phyloP scores from a whole-genome alignment of 2,888 invertebrate genomes.

The Amphipyra berbera region DNA sequence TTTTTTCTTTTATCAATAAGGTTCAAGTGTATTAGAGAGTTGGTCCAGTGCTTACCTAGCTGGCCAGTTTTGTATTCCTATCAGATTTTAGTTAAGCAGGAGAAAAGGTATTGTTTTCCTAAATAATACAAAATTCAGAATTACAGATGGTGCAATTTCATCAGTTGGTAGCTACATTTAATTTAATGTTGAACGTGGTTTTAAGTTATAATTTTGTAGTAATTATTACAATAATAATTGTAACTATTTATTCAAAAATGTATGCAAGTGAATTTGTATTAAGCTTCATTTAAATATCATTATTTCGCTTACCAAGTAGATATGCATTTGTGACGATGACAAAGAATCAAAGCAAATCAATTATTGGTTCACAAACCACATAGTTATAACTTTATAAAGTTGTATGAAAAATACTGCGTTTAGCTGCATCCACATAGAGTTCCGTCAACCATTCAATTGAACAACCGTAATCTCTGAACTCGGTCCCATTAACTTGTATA shows the following conservation, averaged over 20 bases:
- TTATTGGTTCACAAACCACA: neutral
- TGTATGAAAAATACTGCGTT: constrained; percentile 14
- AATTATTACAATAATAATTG: neutral
- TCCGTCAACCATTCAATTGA: constrained; percentile 49
- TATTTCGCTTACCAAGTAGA: too few relatives aligned
- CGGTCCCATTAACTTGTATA: constrained; percentile 34
- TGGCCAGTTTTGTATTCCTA: neutral
- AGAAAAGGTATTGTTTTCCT: neutral
- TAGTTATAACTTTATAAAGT: constrained; percentile 2
- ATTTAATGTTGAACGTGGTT: too few relatives aligned
- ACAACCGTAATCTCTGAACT: constrained; percentile 46
- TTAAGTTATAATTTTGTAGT: neutral
- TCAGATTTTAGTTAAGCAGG: neutral
- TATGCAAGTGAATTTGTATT: neutral
- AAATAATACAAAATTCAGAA: neutral
- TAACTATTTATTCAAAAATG: neutral
- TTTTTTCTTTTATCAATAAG: constrained; percentile 38
- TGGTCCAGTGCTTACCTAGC: constrained; percentile 3
- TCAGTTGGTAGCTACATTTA: too few relatives aligned
- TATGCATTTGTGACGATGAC: too few relatives aligned
- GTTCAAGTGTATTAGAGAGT: constrained; percentile 19
- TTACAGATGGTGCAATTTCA: neutral
- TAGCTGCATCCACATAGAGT: constrained; percentile 22
- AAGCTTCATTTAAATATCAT: too few relatives aligned
- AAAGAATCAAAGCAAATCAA: too few relatives aligned